Conservation (phyloP, 1,140 invertebrate species). For the Glossosoma conforme region DNA sequence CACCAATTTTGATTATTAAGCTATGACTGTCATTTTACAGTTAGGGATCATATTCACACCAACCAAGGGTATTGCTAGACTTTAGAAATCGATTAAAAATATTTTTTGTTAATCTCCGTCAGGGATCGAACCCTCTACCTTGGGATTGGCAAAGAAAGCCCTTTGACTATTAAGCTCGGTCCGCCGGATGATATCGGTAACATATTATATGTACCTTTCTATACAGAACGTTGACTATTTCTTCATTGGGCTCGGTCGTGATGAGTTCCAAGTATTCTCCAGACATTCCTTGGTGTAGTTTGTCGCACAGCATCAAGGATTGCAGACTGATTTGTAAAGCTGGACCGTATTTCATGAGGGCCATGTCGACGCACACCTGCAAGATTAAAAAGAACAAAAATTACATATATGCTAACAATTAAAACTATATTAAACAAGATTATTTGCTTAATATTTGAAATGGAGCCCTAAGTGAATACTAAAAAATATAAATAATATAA, state of each 20-base stretch:
- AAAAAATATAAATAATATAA: no score
- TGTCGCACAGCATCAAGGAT: slow-evolving; percentile 70
- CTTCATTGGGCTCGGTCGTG: slow-evolving; percentile 54
- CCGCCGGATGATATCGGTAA: no score
- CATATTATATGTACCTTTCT: slow-evolving; percentile 61
- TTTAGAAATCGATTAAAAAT: no score
- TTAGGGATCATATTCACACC: no score
- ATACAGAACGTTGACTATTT: slow-evolving; percentile 69
- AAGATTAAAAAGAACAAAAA: slow-evolving; percentile 2
- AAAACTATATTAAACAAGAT: neutral
- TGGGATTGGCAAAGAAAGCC: neutral
- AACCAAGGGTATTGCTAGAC: no score
- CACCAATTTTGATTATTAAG: no score
- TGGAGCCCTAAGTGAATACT: neutral
- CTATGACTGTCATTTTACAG: no score
- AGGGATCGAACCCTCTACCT: no score
- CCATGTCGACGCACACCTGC: slow-evolving; percentile 62
- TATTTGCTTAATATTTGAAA: no score
- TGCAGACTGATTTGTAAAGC: slow-evolving; percentile 70
- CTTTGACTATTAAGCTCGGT: neutral
- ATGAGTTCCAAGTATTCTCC: slow-evolving; percentile 76
- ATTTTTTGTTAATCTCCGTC: no score
- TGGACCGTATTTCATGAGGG: slow-evolving; percentile 74
- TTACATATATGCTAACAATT: neutral
- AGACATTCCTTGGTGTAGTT: slow-evolving; percentile 66